phyloP scores from a whole-genome alignment of 2,888 invertebrate species.

The Galeruca laticollis region DNA sequence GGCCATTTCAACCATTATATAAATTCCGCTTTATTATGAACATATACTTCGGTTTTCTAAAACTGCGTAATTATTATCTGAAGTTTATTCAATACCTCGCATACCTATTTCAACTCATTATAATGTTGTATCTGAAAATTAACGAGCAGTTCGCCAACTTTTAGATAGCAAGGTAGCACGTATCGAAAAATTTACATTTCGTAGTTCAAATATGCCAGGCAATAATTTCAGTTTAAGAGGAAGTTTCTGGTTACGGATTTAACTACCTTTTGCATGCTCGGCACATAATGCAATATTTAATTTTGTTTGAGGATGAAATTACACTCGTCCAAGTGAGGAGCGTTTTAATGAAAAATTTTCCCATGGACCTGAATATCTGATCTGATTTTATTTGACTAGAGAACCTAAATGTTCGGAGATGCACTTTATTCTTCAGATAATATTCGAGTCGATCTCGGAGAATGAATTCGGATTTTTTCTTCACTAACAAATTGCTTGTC shows the following conservation, averaged over 20 bases:
- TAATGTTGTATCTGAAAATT: conserved; percentile 10
- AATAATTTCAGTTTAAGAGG: conserved; percentile 31
- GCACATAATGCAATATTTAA: conserved; percentile 28
- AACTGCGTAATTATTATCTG: not conserved
- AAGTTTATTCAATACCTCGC: conserved; percentile 4
- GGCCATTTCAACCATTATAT: no score
- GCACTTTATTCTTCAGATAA: not conserved
- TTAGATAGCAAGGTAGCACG: conserved; percentile 20
- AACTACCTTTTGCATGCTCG: conserved; percentile 12
- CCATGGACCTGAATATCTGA: not conserved
- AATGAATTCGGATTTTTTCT: no score
- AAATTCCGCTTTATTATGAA: no score
- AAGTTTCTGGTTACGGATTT: conserved; percentile 26
- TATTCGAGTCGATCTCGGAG: no score
- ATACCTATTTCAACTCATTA: conserved; percentile 5
- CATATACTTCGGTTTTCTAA: no score
- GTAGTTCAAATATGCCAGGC: conserved; percentile 29
- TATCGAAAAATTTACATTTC: conserved; percentile 30
- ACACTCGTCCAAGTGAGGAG: not conserved
- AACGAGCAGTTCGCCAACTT: conserved; percentile 9
- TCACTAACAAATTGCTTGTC: no score
- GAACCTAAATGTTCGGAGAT: not conserved
- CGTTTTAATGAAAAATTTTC: conserved; percentile 4
- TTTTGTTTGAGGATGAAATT: conserved; percentile 20
- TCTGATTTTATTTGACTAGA: not conserved